Conservation (phyloP, 2,888 invertebrate genomes). For the Philhelius pedissequus region DNA sequence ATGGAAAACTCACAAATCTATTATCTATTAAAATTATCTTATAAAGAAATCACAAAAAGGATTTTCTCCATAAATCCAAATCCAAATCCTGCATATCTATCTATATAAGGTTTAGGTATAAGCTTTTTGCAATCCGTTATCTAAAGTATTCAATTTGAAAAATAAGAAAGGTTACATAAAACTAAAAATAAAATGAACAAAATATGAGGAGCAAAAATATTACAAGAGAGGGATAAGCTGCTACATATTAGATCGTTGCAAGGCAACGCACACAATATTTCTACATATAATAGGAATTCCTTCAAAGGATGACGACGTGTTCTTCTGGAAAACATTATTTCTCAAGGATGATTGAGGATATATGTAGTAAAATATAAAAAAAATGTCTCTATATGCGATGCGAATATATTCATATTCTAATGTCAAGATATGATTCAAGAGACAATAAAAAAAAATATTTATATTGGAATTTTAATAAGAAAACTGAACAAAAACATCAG, state of each 20-base stretch:
- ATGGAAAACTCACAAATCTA: slow-evolving; percentile 46
- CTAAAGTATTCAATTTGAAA: slow-evolving; percentile 57
- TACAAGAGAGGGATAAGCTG: slow-evolving; percentile 43
- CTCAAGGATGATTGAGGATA: slow-evolving; percentile 62
- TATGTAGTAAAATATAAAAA: slow-evolving; percentile 4
- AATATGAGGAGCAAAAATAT: neutral
- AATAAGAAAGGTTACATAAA: slow-evolving; percentile 13
- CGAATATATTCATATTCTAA: slow-evolving; percentile 55
- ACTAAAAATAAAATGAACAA: slow-evolving; percentile 19
- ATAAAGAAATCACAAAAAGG: slow-evolving; percentile 49
- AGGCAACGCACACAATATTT: slow-evolving; percentile 36
- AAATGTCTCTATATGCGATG: slow-evolving; percentile 35
- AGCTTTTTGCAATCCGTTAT: slow-evolving; percentile 52
- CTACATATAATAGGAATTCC: slow-evolving; percentile 23
- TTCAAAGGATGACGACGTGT: slow-evolving; percentile 31
- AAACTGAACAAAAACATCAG: slow-evolving; percentile 49
- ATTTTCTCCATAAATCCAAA: slow-evolving; percentile 49
- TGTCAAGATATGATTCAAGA: slow-evolving; percentile 60
- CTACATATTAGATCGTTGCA: slow-evolving; percentile 50
- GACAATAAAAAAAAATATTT: slow-evolving; percentile 61
- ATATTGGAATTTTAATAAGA: slow-evolving; percentile 67
- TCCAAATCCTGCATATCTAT: slow-evolving; percentile 35
- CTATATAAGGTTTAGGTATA: no score
- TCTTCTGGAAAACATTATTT: slow-evolving; percentile 44
- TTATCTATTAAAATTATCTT: slow-evolving; percentile 52